A percentile compares a stretch with the other conserved stretches of the same genome.
phyloP scores from a whole-genome alignment of 1,140 invertebrate genomes.

The Chironomus tepperi region DNA sequence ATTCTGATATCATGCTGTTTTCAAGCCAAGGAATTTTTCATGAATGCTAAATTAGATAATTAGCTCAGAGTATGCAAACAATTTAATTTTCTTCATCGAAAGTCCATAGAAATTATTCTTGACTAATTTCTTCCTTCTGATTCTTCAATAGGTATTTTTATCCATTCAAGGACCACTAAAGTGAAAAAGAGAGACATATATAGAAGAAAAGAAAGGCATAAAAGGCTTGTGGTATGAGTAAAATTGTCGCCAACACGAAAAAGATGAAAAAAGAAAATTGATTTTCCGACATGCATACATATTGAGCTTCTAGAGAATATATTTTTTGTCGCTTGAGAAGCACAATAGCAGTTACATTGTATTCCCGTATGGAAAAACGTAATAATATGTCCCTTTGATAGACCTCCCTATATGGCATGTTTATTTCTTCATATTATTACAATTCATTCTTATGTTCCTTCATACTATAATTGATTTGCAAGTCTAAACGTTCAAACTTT shows the following conservation, averaged over 20 bases:
- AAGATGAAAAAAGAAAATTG: slow-evolving; percentile 3
- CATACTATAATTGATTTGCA: not conserved
- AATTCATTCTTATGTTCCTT: not conserved
- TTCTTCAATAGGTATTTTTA: no score
- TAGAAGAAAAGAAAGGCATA: not conserved
- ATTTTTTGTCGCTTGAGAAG: not conserved
- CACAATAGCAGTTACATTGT: not conserved
- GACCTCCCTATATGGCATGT: not conserved
- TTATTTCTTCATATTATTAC: not conserved
- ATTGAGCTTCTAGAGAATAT: not conserved
- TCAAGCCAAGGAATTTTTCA: no score
- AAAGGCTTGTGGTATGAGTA: not conserved
- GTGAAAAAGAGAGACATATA: not conserved
- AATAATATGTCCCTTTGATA: not conserved
- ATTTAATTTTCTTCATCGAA: no score
- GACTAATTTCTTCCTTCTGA: no score
- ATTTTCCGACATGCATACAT: slow-evolving; percentile 6
- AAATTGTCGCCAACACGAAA: not conserved
- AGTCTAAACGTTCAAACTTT: not conserved
- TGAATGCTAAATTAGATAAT: no score
- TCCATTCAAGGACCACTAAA: no score
- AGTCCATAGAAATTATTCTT: no score
- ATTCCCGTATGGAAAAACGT: not conserved
- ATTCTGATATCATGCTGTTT: no score
- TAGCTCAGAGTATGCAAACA: no score